phyloP scores from a whole-genome alignment of 1,140 invertebrate genomes.

The Parapsyche elsis region DNA sequence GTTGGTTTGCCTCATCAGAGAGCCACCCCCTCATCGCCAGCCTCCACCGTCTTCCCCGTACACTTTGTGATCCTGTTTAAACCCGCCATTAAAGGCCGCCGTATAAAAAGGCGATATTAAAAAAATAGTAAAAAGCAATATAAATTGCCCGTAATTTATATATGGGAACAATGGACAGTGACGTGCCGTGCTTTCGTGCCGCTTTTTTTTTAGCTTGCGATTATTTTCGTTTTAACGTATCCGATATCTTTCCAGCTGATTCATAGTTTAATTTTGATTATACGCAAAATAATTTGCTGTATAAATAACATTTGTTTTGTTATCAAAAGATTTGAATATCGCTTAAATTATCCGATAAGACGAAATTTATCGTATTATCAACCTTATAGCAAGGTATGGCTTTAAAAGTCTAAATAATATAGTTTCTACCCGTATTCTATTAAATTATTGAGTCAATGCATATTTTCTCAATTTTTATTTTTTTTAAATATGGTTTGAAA shows the following conservation, averaged over 20 bases:
- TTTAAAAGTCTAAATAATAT: too few relatives aligned
- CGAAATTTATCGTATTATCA: too few relatives aligned
- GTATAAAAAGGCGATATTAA: constrained; percentile 57
- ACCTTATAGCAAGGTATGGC: too few relatives aligned
- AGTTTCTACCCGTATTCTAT: too few relatives aligned
- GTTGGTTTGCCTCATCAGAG: constrained; percentile 18
- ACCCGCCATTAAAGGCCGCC: constrained; percentile 56
- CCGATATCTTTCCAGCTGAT: not conserved
- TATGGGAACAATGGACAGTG: constrained; percentile 54
- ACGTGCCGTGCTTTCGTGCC: constrained; percentile 34
- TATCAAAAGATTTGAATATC: too few relatives aligned
- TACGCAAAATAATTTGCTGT: too few relatives aligned
- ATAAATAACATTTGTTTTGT: too few relatives aligned
- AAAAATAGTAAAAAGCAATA: constrained; percentile 57
- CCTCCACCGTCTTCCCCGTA: constrained; percentile 38
- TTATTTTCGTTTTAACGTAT: not conserved
- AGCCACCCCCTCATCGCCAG: constrained; percentile 23
- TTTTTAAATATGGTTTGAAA: not conserved
- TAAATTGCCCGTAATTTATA: constrained; percentile 57
- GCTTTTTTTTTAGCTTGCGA: not conserved
- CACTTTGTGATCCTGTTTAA: constrained; percentile 56
- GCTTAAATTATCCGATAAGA: too few relatives aligned
- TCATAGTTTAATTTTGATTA: too few relatives aligned
- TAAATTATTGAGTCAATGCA: not conserved
- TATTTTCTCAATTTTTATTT: not conserved